Conservation (phyloP, 2,113 vertebrate genomes). For the Vidua macroura region DNA sequence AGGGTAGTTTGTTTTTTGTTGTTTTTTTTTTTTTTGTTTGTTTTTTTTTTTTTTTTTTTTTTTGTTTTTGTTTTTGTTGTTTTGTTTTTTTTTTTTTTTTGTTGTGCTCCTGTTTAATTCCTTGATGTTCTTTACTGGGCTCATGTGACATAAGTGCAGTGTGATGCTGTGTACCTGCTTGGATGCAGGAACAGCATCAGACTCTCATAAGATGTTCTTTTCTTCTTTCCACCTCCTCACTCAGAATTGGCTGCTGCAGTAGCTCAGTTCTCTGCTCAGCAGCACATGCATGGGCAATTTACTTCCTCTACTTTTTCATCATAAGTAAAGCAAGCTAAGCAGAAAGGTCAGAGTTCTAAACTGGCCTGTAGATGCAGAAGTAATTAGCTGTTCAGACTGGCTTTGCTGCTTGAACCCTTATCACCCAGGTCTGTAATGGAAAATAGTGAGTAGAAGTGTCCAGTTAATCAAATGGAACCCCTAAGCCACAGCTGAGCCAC, state of each 20-base stretch:
- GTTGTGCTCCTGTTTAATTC: not conserved
- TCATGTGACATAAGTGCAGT: not conserved
- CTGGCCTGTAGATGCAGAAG: not conserved
- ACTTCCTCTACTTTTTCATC: not conserved
- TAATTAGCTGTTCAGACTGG: not conserved
- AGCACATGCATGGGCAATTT: not conserved
- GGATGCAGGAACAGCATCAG: not conserved
- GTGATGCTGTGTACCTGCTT: not conserved
- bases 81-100: no score
- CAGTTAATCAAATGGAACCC: not conserved
- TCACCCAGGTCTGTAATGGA: not conserved
- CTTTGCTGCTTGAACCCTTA: not conserved
- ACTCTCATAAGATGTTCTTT: not conserved
- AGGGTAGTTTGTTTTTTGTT: no score
- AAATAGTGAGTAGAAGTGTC: not conserved
- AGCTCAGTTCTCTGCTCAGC: not conserved
- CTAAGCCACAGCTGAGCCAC: not conserved
- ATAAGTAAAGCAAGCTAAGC: not conserved
- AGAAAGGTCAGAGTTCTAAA: not conserved
- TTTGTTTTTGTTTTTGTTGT: no score
- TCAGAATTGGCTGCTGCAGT: not conserved
- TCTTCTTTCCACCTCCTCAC: not conserved
- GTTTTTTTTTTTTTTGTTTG: no score
- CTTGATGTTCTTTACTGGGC: not conserved
- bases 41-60: no score